Conservation (phyloP, 2,113 vertebrate genomes). For the Eleginops maclovinus region DNA sequence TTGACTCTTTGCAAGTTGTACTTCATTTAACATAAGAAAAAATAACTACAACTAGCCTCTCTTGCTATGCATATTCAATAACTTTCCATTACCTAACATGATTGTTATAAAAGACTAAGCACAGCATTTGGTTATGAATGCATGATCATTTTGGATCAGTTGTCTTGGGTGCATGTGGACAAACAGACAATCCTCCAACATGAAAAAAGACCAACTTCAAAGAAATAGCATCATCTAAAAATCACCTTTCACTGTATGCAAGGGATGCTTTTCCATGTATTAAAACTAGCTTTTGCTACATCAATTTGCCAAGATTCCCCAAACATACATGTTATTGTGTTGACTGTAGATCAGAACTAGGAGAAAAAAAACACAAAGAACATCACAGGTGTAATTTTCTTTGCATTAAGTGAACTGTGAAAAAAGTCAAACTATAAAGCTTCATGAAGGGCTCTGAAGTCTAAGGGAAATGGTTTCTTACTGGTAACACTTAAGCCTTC, state of each 20-base stretch:
- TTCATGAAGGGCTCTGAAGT: background rate
- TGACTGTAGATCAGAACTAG: background rate
- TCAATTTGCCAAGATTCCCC: background rate
- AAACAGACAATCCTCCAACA: background rate
- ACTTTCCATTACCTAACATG: background rate
- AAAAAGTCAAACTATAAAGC: background rate
- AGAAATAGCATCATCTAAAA: background rate
- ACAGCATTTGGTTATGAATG: conserved; percentile 22
- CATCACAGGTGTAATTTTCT: background rate
- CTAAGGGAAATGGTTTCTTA: background rate
- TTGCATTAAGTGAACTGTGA: background rate
- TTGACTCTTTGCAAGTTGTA: background rate
- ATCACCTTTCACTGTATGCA: background rate
- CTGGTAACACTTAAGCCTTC: background rate
- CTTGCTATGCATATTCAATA: background rate
- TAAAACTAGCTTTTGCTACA: background rate
- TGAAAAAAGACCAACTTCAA: background rate
- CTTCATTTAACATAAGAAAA: background rate
- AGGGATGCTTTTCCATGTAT: background rate
- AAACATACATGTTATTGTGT: background rate
- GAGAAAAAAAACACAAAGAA: background rate
- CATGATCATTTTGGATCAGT: conserved; percentile 4
- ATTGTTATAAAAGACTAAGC: background rate
- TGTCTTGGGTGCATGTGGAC: background rate
- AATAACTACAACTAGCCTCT: background rate